These are phyloP conservation scores for Menura novaehollandiae DNA, from an alignment of 2,113 vertebrate genomes.

Conservation along the genomic window DNA sequence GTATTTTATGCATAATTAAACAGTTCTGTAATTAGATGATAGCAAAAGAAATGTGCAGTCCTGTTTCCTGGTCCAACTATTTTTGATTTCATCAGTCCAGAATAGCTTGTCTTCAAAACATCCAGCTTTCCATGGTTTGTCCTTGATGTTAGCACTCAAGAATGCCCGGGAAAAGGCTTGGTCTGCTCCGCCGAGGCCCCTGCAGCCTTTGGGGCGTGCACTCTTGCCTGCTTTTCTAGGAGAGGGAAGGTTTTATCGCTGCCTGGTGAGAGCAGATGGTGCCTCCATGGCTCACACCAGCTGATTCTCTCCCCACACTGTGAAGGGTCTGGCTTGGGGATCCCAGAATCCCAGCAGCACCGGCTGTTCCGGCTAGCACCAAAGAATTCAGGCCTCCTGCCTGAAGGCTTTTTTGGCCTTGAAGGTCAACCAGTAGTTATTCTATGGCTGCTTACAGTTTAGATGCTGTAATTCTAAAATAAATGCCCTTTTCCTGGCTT, in stretches of 20 bases:
- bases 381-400: neutral
- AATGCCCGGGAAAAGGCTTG: neutral
- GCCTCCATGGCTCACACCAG: neutral
- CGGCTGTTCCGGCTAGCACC: neutral
- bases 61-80: neutral
- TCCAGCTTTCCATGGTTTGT: neutral
- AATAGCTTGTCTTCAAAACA: neutral
- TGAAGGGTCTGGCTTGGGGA: no score
- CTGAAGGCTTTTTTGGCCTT: neutral
- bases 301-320: no score
- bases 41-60: neutral
- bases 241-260: neutral
- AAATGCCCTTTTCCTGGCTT: neutral
- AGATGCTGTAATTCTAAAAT: neutral
- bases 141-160: neutral
- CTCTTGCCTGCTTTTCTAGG: neutral
- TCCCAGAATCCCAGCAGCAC: neutral
- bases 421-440: neutral
- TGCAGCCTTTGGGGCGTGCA: neutral
- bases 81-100: neutral
- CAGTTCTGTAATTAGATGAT: neutral
- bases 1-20: neutral
- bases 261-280: fast-evolving
- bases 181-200: neutral
- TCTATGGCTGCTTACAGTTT: neutral